phyloP scores from a whole-genome alignment of 1,140 invertebrate species.

The Acromyrmex echinatior region DNA sequence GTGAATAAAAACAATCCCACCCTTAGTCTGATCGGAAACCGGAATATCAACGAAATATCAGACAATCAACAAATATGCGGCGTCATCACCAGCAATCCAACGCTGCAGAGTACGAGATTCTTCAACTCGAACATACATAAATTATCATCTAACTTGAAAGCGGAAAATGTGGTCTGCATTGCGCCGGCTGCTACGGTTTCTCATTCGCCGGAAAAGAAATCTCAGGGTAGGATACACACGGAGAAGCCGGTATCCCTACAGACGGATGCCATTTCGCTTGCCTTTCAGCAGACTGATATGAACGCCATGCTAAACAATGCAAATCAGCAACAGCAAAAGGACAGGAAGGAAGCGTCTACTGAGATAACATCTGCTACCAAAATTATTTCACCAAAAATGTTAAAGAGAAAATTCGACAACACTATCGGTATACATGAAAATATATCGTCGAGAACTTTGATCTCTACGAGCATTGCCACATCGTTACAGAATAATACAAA shows the following conservation, averaged over 20 bases:
- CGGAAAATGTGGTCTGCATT: constrained; percentile 82
- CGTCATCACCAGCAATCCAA: constrained; percentile 85
- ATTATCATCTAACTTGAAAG: constrained; percentile 73
- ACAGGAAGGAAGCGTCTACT: constrained; percentile 74
- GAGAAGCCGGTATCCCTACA: constrained; percentile 78
- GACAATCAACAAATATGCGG: constrained; percentile 84
- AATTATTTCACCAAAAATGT: constrained; percentile 80
- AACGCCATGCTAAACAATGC: constrained; percentile 74
- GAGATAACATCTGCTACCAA: constrained; percentile 75
- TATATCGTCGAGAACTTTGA: constrained; percentile 73
- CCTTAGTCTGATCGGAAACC: constrained; percentile 79
- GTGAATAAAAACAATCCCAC: constrained; percentile 80
- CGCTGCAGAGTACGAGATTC: constrained; percentile 81
- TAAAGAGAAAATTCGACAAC: constrained; percentile 84
- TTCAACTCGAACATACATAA: constrained; percentile 84
- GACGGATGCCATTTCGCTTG: constrained; percentile 79
- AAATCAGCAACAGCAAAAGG: constrained; percentile 73
- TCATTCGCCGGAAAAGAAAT: constrained; percentile 76
- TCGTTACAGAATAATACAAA: constrained; percentile 80
- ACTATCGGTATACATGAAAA: constrained; percentile 60
- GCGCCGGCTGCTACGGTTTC: constrained; percentile 66
- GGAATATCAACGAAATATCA: constrained; percentile 77
- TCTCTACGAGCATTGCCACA: constrained; percentile 73
- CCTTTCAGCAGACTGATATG: constrained; percentile 78
- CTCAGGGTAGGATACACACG: constrained; percentile 71